These are phyloP conservation scores for Labeo catla DNA, from an alignment of 2,113 vertebrate genomes.

Conservation along the genomic window DNA sequence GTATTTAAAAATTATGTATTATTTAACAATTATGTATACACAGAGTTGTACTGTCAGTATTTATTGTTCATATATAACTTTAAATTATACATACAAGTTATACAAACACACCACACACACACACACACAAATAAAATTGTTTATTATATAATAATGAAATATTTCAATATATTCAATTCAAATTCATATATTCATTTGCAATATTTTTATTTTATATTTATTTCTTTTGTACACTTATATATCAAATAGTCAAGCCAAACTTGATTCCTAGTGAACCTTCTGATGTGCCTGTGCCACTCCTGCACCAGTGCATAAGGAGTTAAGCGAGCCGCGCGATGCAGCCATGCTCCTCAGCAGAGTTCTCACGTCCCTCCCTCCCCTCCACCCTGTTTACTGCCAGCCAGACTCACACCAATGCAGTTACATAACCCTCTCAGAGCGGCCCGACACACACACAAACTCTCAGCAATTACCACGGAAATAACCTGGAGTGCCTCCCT, in stretches of 20 bases:
- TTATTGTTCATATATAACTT: not conserved
- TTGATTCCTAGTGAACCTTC: not conserved
- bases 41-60: not conserved
- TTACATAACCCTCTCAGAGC: slow-evolving; percentile 55
- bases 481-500: slow-evolving; percentile 61
- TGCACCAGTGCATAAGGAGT: not conserved
- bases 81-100: not conserved
- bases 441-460: slow-evolving; percentile 14
- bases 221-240: not conserved
- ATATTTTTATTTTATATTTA: too few species aligned
- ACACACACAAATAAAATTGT: too few species aligned
- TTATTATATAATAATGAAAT: too few species aligned
- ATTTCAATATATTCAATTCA: not conserved
- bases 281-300: not conserved
- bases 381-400: slow-evolving; percentile 46
- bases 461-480: slow-evolving; percentile 49
- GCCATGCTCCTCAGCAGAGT: slow-evolving; percentile 50
- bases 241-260: not conserved
- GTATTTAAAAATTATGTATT: too few species aligned
- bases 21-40: too few species aligned
- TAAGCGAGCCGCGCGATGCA: not conserved
- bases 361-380: slow-evolving; percentile 53
- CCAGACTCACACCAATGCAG: slow-evolving; percentile 46
- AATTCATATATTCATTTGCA: not conserved
- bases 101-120: not conserved